Conservation (phyloP, 2,888 invertebrate genomes). For the Amphipoea lucens region DNA sequence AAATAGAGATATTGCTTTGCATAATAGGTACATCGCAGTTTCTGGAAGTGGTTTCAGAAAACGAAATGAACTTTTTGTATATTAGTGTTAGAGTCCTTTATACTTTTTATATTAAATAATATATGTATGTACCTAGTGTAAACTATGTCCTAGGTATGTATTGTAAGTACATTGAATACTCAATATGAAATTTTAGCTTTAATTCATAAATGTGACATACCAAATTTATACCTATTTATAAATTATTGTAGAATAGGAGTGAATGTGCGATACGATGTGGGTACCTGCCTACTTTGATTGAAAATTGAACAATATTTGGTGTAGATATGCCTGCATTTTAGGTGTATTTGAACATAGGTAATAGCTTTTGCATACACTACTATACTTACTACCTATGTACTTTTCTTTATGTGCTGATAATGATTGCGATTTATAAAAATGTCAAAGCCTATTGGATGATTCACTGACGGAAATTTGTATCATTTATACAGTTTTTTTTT, state of each 20-base stretch:
- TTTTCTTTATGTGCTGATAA: background rate
- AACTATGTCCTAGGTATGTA: slow-evolving; percentile 45
- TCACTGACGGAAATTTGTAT: background rate
- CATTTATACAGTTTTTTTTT: background rate
- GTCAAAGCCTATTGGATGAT: background rate
- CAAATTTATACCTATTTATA: slow-evolving; percentile 66
- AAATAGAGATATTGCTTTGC: slow-evolving; percentile 37
- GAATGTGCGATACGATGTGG: slow-evolving; percentile 50
- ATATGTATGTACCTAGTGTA: slow-evolving; percentile 53
- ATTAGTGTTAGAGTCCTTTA: slow-evolving; percentile 69
- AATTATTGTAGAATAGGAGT: slow-evolving; percentile 59
- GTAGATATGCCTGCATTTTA: background rate
- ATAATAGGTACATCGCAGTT: slow-evolving; percentile 50
- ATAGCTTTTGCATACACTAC: background rate
- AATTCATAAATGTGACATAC: slow-evolving; percentile 66
- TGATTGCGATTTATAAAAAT: background rate
- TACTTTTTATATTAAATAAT: slow-evolving; percentile 64
- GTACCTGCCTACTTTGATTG: slow-evolving; percentile 37
- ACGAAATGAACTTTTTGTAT: slow-evolving; percentile 70
- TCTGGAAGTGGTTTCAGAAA: slow-evolving; percentile 65
- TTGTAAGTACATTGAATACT: slow-evolving; percentile 66
- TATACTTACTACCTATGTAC: background rate
- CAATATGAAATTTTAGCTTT: slow-evolving; percentile 68
- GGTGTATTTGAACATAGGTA: background rate
- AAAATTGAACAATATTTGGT: slow-evolving; percentile 11